A percentile compares a stretch with the other conserved stretches of the same genome.
These are phyloP conservation scores for Prunella himalayana DNA, from an alignment of 2,113 vertebrate species.

Conservation along the genomic window DNA sequence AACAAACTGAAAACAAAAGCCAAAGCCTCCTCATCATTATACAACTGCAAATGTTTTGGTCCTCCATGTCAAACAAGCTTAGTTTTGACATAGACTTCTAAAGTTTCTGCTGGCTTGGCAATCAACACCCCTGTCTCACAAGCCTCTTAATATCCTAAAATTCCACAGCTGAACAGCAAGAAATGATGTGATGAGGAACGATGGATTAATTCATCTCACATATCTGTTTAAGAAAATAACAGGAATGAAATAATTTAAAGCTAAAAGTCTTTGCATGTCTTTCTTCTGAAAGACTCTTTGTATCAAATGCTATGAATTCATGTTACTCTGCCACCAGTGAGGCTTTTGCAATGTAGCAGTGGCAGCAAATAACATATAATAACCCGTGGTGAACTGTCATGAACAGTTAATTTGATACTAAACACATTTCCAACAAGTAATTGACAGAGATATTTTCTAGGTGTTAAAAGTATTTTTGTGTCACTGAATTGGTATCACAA, in stretches of 20 bases:
- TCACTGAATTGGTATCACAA: neutral
- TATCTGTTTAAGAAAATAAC: conserved; percentile 64
- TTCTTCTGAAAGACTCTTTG: conserved; percentile 70
- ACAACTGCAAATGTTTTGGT: conserved; percentile 45
- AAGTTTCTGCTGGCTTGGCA: conserved; percentile 70
- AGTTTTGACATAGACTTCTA: conserved; percentile 64
- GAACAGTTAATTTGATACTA: conserved; percentile 72
- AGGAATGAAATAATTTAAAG: conserved; percentile 68
- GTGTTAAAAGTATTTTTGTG: neutral
- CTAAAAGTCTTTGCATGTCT: conserved; percentile 11
- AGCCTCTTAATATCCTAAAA: conserved; percentile 67
- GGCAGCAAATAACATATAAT: conserved; percentile 71
- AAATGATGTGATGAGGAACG: conserved; percentile 32
- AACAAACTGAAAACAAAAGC: conserved; percentile 38
- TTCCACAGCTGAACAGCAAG: conserved; percentile 61
- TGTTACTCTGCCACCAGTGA: conserved; percentile 43
- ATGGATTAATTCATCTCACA: conserved; percentile 51
- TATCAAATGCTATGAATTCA: conserved; percentile 66
- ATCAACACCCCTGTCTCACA: conserved; percentile 41
- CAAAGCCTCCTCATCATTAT: conserved; percentile 18
- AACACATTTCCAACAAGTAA: conserved; percentile 61
- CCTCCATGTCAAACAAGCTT: conserved; percentile 67
- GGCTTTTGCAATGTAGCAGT: conserved; percentile 60
- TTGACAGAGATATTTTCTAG: conserved; percentile 17
- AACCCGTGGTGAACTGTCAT: conserved; percentile 71